Evolutionary conservation across 1,140 invertebrate genomes (phyloP).

Genomic region (Papilio polyxenes): DNA sequence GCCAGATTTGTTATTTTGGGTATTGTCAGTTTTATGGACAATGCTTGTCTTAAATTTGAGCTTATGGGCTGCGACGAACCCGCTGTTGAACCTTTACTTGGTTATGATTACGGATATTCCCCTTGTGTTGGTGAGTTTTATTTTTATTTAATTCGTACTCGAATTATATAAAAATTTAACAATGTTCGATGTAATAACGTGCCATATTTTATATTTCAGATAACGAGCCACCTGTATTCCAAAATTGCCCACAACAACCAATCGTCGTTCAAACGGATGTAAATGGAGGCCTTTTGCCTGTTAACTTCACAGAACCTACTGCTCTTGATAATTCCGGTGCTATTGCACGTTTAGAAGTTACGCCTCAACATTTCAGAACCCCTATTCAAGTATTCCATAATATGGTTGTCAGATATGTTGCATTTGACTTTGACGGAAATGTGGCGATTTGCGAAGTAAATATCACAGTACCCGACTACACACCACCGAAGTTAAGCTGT

Average conservation of each 20-base stretch:
- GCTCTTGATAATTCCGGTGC: constrained; percentile 97
- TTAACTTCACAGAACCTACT: constrained; percentile 95
- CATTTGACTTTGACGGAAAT: constrained; percentile 98
- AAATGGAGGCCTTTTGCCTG: constrained; percentile 92
- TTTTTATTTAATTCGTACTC: not conserved
- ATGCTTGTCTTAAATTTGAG: constrained; percentile 97
- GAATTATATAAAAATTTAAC: not conserved
- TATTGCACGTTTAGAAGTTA: constrained; percentile 94
- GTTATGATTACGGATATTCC: constrained; percentile 96
- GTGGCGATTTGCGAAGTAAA: constrained; percentile 98
- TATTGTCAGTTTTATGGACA: constrained; percentile 97
- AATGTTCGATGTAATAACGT: constrained; percentile 21
- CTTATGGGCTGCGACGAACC: constrained; percentile 96
- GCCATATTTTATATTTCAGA: constrained; percentile 80
- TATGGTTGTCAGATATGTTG: constrained; percentile 96
- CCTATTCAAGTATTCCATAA: constrained; percentile 94
- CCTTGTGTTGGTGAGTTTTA: constrained; percentile 89
- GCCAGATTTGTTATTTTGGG: constrained; percentile 96
- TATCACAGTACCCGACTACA: constrained; percentile 96
- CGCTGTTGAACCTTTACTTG: constrained; percentile 87
- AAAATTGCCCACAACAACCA: constrained; percentile 96
- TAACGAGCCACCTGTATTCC: constrained; percentile 97
- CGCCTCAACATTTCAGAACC: constrained; percentile 94
- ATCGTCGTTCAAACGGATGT: constrained; percentile 93
- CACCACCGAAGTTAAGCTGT: constrained; percentile 95